phyloP scores from a whole-genome alignment of 2,888 invertebrate genomes.

The Lordiphosa andalusiaca region DNA sequence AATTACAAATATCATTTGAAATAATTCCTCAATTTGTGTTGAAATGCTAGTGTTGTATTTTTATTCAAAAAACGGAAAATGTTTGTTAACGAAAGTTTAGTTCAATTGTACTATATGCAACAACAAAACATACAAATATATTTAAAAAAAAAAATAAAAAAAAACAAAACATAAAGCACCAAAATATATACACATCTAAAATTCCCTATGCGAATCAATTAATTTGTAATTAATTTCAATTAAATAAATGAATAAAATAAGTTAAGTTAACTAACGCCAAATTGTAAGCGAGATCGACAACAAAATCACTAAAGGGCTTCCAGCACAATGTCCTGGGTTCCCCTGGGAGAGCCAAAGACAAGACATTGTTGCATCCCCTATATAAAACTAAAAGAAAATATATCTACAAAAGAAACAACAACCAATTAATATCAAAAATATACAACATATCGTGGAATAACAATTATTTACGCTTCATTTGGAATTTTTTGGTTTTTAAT shows the following conservation, averaged over 20 bases:
- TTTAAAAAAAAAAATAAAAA: too few relatives aligned
- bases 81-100: constrained; percentile 54
- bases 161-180: constrained; percentile 10
- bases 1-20: constrained; percentile 28
- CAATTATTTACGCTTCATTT: constrained; percentile 42
- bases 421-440: constrained; percentile 72
- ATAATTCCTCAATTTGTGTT: constrained; percentile 51
- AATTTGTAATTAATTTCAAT: constrained; percentile 80
- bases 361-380: constrained; percentile 20
- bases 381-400: constrained; percentile 24
- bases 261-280: constrained; percentile 19
- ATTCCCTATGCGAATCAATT: constrained; percentile 81
- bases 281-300: constrained; percentile 38
- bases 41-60: constrained; percentile 67
- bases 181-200: constrained; percentile 45
- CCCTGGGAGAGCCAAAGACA: not conserved
- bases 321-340: constrained; percentile 52
- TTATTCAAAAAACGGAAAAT: constrained; percentile 17
- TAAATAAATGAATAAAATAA: constrained; percentile 48
- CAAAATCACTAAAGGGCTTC: constrained; percentile 80
- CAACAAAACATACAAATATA: constrained; percentile 31
- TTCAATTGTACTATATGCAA: constrained; percentile 50
- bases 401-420: constrained; percentile 30
- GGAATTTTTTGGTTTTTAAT: constrained; percentile 52
- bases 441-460: constrained; percentile 68